phyloP scores from a whole-genome alignment of 2,113 vertebrate species.

The Chaetorhynchus papuensis region DNA sequence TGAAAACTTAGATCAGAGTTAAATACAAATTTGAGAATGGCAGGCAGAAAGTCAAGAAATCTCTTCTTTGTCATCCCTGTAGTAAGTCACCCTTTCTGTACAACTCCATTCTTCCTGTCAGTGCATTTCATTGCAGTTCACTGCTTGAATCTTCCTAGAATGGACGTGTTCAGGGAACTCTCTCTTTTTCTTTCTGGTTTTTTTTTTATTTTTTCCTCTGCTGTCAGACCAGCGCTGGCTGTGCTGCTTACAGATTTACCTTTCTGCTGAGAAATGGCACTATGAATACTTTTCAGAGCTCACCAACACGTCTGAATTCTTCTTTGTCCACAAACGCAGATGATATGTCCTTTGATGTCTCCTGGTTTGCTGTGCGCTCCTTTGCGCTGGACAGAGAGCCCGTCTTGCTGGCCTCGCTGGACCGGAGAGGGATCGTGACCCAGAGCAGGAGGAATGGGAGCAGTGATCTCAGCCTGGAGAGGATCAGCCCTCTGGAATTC shows the following conservation, averaged over 20 bases:
- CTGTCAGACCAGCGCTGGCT: background rate
- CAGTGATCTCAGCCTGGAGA: constrained; percentile 86
- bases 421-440: constrained; percentile 81
- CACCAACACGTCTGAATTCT: background rate
- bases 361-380: constrained; percentile 84
- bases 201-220: background rate
- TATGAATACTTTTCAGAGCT: background rate
- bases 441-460: constrained; percentile 79
- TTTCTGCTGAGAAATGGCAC: background rate
- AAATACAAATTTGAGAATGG: background rate
- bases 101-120: background rate
- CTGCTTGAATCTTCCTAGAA: background rate
- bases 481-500: constrained; percentile 75
- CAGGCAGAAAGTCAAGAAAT: background rate
- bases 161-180: background rate
- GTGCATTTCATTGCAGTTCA: background rate
- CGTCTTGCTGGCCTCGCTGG: constrained; percentile 72
- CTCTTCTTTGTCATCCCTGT: background rate
- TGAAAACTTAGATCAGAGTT: background rate
- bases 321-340: constrained; percentile 65
- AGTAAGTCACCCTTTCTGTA: background rate
- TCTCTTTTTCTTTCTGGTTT: background rate
- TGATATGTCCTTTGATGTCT: constrained; percentile 86
- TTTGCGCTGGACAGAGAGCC: constrained; percentile 65
- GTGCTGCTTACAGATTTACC: background rate